Evolutionary conservation across 1,140 invertebrate species (phyloP), one percentile per base, ranked within the genome.

Genomic region (Meloidogyne floridensis): DNA sequence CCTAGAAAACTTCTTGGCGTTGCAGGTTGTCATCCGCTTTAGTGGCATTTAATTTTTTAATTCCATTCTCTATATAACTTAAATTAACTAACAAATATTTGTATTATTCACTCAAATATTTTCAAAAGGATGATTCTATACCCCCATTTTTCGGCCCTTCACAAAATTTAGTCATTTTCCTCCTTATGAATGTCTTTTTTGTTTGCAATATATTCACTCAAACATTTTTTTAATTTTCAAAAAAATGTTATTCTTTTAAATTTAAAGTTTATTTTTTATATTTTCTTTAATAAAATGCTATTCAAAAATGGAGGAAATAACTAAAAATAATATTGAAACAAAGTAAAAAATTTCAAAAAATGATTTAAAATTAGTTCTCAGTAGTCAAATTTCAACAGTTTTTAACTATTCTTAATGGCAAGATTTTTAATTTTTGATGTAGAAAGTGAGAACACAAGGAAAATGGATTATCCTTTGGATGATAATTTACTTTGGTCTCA

Each of bases 401-500:
- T 7, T 78, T 69, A 32, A 54, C 20, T 15, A 42, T 32, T 13
- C 51, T 3, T 20, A 13, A 59, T 2, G 54, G 10, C 2, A 43
- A 53, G 42, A 42, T 51, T 80, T 59, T 54, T 59, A 59, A 65
- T n/a, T n/a, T 65, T n/a, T 65, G 15, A 65, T 65, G 59, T 65
- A 65, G 59, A 65, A 18, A 59, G 3, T 59, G 56, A 59, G 15
- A 59, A 59, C 15, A 6, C 13, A 15, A 65, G n/a, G n/a, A 65
- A 65, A 18, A 65, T 65, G 59, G 32, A 32, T 32, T 2, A n/a
- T 65, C 4, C 10, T 65, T 65, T n/a, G n/a, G 59, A 65, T 5
- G 10, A n/a, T 65, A 43, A 18, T 65, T 47, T 53, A 53, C 18
- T 69, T 74, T 80, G 80, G 80, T 53, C 43, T 70, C 51, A 80